Evolutionary conservation across 2,797 vertebrate species (phyloP).

Genomic region (Catostomus latipinnis): DNA sequence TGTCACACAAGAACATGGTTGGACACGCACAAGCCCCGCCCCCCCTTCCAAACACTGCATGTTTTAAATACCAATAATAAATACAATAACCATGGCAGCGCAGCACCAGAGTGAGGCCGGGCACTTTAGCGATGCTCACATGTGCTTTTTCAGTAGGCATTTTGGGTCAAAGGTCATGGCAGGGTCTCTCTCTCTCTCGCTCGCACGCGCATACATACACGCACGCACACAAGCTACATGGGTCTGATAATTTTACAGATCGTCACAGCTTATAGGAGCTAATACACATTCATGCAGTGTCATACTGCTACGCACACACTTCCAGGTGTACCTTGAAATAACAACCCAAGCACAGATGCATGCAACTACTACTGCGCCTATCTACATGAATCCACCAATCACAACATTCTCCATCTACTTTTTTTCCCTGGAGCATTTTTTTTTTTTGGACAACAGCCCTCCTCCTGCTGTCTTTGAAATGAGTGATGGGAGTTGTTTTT

Average conservation of each 20-base stretch:
- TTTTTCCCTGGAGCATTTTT: background rate
- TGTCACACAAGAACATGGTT: conserved; percentile 75
- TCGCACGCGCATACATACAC: background rate
- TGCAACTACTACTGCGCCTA: conserved; percentile 68
- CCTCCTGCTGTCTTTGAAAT: conserved; percentile 58
- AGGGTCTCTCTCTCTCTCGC: conserved; percentile 59
- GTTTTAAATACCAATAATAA: conserved; percentile 74
- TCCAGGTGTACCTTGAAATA: conserved; percentile 54
- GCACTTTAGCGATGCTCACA: conserved; percentile 88
- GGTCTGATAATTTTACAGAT: conserved; percentile 73
- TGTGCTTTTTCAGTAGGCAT: conserved; percentile 98
- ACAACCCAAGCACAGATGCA: conserved; percentile 73
- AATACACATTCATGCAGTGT: conserved; percentile 69
- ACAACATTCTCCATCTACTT: conserved; percentile 38
- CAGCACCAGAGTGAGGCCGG: conserved; percentile 79
- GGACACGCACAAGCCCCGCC: conserved; percentile 76
- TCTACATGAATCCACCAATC: conserved; percentile 50
- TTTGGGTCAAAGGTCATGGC: conserved; percentile 80
- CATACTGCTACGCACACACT: conserved; percentile 31
- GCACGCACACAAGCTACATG: conserved; percentile 72
- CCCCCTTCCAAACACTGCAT: conserved; percentile 75
- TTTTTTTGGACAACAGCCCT: conserved; percentile 41
- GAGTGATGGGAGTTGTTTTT: conserved; percentile 50
- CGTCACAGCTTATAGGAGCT: conserved; percentile 73
- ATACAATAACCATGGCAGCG: conserved; percentile 72